Evolutionary conservation across 2,797 vertebrate genomes (phyloP).

Genomic region (Neosilurus hyrtlii): DNA sequence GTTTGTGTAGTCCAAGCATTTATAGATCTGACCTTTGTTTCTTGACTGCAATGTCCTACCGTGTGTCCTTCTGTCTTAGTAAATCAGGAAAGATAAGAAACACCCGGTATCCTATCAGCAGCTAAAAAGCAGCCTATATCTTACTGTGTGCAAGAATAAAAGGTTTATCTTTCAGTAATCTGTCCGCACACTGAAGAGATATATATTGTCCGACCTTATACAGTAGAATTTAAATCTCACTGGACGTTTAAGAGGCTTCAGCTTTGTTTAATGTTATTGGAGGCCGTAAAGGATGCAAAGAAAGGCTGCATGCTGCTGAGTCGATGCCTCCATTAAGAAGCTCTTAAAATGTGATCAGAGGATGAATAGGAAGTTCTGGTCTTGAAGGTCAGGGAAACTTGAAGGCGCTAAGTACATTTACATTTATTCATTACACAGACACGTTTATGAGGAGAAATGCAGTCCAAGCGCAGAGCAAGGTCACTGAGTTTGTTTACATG

Average conservation of each 20-base stretch:
- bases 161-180: background rate
- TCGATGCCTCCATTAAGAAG: conserved; percentile 48
- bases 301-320: conserved; percentile 30
- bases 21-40: conserved; percentile 15
- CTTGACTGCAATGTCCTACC: background rate
- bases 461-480: background rate
- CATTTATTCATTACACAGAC: conserved; percentile 20
- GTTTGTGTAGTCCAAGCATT: background rate
- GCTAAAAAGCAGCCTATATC: background rate
- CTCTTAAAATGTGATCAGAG: conserved; percentile 47
- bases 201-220: conserved; percentile 39
- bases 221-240: conserved; percentile 36
- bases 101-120: conserved; percentile 1
- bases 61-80: conserved; percentile 13
- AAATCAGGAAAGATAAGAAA: conserved; percentile 13
- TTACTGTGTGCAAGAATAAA: background rate
- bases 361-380: conserved; percentile 42
- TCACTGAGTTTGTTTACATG: no score
- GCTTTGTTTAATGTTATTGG: conserved; percentile 44
- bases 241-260: conserved; percentile 31
- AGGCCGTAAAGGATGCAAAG: conserved; percentile 31
- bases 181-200: background rate
- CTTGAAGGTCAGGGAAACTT: conserved; percentile 50
- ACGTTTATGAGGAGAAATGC: background rate
- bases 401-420: background rate